A percentile compares a stretch with the other conserved stretches of the same genome.
Conservation (phyloP, 2,888 invertebrate genomes). For the Agrochola lota region DNA sequence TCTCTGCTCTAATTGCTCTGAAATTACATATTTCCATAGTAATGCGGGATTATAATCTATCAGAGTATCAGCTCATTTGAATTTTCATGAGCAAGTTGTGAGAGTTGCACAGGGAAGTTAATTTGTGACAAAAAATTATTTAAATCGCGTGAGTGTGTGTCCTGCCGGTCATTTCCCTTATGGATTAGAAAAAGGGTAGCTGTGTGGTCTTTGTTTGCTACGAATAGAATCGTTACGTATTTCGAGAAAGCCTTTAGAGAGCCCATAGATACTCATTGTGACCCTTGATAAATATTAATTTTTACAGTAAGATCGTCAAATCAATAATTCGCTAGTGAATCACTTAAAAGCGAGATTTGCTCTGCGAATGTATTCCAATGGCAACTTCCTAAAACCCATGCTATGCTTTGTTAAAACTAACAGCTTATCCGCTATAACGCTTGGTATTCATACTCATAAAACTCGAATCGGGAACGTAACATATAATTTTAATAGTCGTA, state of each 20-base stretch:
- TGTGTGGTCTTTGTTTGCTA: conserved; percentile 16
- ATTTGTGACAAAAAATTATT: conserved; percentile 49
- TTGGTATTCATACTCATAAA: conserved; percentile 51
- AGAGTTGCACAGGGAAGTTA: conserved; percentile 31
- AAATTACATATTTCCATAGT: conserved; percentile 43
- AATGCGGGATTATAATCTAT: conserved; percentile 22
- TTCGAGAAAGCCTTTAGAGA: background rate
- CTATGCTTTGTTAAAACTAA: conserved; percentile 20
- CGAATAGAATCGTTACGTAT: background rate
- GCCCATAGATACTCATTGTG: background rate
- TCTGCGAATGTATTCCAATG: background rate
- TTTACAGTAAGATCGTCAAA: background rate
- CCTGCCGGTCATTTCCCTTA: conserved; percentile 29
- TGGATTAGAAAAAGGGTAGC: conserved; percentile 3
- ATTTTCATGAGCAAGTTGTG: conserved; percentile 49
- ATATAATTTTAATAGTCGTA: conserved; percentile 62
- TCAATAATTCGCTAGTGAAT: background rate
- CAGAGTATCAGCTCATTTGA: conserved; percentile 36
- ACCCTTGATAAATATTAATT: too few relatives aligned
- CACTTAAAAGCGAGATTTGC: background rate
- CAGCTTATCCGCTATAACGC: conserved; percentile 21
- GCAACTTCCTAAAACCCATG: conserved; percentile 1
- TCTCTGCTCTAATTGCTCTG: conserved; percentile 69
- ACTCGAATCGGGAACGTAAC: conserved; percentile 51
- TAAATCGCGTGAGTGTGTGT: conserved; percentile 22